Base-by-base conservation (phyloP, 2,888 invertebrate species). In the Cheilosia impressa region DNA sequence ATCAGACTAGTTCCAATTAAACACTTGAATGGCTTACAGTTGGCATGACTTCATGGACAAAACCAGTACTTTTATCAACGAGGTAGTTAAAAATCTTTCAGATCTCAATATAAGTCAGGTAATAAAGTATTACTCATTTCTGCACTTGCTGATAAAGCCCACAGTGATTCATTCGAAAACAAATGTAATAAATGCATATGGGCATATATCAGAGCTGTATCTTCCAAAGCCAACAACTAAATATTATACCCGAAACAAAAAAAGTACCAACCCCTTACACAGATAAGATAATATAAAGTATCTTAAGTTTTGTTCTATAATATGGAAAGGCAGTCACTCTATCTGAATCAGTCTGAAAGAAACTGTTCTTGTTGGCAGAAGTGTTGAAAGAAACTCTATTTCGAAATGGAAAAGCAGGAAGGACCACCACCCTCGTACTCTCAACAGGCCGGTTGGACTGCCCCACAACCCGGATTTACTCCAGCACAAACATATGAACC, bases 401-500 rank as follows among this genome's bases (percentile, higher is more conserved):
- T 15, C 7, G 4, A 31, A 38, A 83, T 83, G 83, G 73, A 68
- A 19, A 83, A 78, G 19, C 52, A 73, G 41, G 41, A 73, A 52
- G 75, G 38, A 43, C 73, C 87, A 50, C 92, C 91, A 62, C 91
- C 92, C 62, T 88, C 91, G 17, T 91, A 91, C 55, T 82, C 88
- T 7, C 82, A 65, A 50, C 15, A 31, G 31, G 31, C 63, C 2
- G 60, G 60, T 15, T 68, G 77, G 68, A 13, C 55, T 10, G 62
- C 69, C 87, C 0, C 87, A 79, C 85, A 89, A 79, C 88, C 90
- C 0, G 91, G 91, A 31, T 91, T 87, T 72, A 89, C 88, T 24
- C 91, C 91, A n/a, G 91, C 92, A 13, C 88, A 90, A 63, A 89
- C 87, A n/a, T 91, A 91, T 78, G 89, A 91, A 63, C 90, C 91